Evolutionary conservation across 1,140 invertebrate genomes (phyloP).

Genomic region (Harlomillsia oculata): DNA sequence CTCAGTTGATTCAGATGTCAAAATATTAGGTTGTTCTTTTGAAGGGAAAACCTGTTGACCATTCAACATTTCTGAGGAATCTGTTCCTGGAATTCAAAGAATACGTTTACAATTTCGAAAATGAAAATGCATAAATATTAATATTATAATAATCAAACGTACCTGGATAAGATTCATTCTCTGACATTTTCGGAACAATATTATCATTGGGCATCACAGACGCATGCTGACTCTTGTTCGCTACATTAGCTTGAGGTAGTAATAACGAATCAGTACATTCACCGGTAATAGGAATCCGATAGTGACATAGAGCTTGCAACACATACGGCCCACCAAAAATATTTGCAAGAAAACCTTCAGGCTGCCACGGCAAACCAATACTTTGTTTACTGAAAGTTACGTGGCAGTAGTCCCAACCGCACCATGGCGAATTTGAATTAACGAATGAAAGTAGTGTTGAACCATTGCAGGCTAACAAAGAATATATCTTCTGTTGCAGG

Average conservation of each 20-base stretch:
- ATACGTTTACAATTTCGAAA: too few relatives aligned
- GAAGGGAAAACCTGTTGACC: too few relatives aligned
- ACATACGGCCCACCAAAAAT: constrained; percentile 21
- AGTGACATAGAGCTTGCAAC: constrained; percentile 23
- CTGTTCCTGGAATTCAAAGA: too few relatives aligned
- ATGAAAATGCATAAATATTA: too few relatives aligned
- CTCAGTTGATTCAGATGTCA: too few relatives aligned
- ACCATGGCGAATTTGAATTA: constrained; percentile 16
- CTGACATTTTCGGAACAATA: too few relatives aligned
- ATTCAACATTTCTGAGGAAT: too few relatives aligned
- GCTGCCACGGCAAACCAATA: constrained; percentile 25
- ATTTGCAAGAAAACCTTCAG: constrained; percentile 23
- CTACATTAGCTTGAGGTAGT: background rate
- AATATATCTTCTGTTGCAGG: background rate
- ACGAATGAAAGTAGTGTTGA: constrained; percentile 14
- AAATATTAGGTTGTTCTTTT: too few relatives aligned
- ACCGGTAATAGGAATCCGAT: constrained; percentile 7
- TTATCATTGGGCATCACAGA: too few relatives aligned
- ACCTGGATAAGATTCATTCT: too few relatives aligned
- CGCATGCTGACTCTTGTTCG: too few relatives aligned
- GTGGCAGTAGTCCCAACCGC: constrained; percentile 30
- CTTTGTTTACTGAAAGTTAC: constrained; percentile 3
- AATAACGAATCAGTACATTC: background rate
- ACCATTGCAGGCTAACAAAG: constrained; percentile 14
- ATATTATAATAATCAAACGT: too few relatives aligned